Percentiles rank a stretch among this genome's conserved stretches.
Evolutionary conservation across 1,140 invertebrate species (phyloP).

Genomic region (Araneus ventricosus): DNA sequence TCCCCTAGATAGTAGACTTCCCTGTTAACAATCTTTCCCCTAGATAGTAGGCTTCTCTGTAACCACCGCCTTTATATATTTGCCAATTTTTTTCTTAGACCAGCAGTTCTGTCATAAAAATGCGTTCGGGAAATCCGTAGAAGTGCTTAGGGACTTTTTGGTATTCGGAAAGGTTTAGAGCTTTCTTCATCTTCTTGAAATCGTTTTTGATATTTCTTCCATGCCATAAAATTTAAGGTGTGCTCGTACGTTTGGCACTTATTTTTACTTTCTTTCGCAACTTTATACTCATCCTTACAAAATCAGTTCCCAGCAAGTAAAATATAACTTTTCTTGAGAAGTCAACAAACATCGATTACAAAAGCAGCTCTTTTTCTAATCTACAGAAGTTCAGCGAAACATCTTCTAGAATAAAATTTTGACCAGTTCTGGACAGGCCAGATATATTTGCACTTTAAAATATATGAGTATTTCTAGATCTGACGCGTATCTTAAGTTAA

Average conservation of each 20-base stretch:
- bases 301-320: not conserved
- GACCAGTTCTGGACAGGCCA: too few relatives aligned
- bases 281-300: conserved; percentile 10
- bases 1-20: not conserved
- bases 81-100: not conserved
- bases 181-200: conserved; percentile 29
- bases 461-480: too few relatives aligned
- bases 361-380: not conserved
- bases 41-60: not conserved
- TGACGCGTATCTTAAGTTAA: too few relatives aligned
- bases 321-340: not conserved
- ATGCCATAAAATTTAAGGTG: conserved; percentile 12
- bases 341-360: not conserved
- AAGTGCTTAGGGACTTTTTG: not conserved
- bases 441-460: too few relatives aligned
- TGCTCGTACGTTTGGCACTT: not conserved
- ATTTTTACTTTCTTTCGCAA: conserved; percentile 8
- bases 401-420: too few relatives aligned
- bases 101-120: conserved; percentile 26
- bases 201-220: conserved; percentile 30
- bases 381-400: not conserved
- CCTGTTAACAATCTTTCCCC: conserved; percentile 10
- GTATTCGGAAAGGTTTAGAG: conserved; percentile 21
- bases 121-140: not conserved
- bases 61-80: not conserved